Evolutionary conservation across 2,888 invertebrate species (phyloP).

Genomic region (Gastrophysa polygoni): DNA sequence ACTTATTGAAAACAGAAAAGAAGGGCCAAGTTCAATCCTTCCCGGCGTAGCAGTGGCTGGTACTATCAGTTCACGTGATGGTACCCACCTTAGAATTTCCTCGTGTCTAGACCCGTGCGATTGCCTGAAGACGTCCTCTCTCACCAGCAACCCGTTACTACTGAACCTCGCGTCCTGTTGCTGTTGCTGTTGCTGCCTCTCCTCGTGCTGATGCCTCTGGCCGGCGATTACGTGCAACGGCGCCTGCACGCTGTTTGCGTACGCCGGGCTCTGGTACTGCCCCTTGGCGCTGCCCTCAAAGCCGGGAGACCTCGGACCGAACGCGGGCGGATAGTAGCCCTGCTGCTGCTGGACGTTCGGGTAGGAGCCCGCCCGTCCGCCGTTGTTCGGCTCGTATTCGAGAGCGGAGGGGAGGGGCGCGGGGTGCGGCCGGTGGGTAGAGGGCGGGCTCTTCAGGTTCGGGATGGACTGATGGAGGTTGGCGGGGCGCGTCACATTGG

Average conservation of each 20-base stretch:
- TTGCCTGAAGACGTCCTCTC: constrained; percentile 54
- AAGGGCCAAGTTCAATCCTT: no score
- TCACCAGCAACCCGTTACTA: constrained; percentile 47
- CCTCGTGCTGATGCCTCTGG: constrained; percentile 41
- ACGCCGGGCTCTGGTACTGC: no score
- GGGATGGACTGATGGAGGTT: constrained; percentile 59
- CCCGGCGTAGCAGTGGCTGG: no score
- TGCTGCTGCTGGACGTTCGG: constrained; percentile 46
- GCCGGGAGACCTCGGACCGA: no score
- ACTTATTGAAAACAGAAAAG: no score
- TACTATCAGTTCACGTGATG: no score
- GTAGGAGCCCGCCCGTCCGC: constrained; percentile 50
- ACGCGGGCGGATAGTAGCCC: constrained; percentile 28
- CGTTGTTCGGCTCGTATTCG: constrained; percentile 46
- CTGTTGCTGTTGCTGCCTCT: constrained; percentile 28
- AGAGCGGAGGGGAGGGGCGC: constrained; percentile 24
- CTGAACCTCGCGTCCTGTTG: constrained; percentile 44
- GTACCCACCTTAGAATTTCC: constrained; percentile 46
- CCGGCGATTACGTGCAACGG: constrained; percentile 48
- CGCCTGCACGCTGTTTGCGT: constrained; percentile 7
- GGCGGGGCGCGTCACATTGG: constrained; percentile 40
- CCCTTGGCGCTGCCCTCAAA: constrained; percentile 24
- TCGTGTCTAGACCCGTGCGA: constrained; percentile 50
- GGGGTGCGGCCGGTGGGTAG: constrained; percentile 43
- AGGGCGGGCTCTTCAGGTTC: constrained; percentile 57